These are phyloP conservation scores for Papilio polyxenes DNA, from an alignment of 1,140 invertebrate genomes.

Conservation along the genomic window DNA sequence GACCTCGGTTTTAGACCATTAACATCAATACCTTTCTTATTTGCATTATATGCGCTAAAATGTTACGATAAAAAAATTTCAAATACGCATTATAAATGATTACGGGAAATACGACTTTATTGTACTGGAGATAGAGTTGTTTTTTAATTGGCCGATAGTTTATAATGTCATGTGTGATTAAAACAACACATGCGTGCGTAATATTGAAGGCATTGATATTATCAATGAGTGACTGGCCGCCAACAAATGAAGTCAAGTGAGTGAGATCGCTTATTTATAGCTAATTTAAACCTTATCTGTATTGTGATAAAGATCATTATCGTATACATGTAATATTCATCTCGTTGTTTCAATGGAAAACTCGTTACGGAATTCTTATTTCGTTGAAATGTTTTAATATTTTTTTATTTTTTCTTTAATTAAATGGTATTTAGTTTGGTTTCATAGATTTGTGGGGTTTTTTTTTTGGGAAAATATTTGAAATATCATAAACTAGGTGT, in stretches of 20 bases:
- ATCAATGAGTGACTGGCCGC: slow-evolving; percentile 28
- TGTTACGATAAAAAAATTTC: slow-evolving; percentile 7
- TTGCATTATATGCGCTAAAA: slow-evolving; percentile 22
- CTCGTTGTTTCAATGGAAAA: slow-evolving; percentile 31
- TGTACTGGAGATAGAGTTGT: neutral
- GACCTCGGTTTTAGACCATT: neutral
- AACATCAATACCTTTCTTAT: slow-evolving; percentile 10
- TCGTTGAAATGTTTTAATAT: slow-evolving; percentile 18
- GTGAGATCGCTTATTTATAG: slow-evolving; percentile 3
- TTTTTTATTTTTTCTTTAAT: neutral
- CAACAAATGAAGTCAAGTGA: slow-evolving; percentile 34
- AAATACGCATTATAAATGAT: neutral
- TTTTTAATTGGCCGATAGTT: neutral
- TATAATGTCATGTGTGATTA: slow-evolving; percentile 13
- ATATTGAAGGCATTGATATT: slow-evolving; percentile 36
- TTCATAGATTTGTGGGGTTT: neutral
- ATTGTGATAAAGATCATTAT: slow-evolving; percentile 7
- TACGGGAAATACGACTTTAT: neutral
- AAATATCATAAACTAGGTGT: no score
- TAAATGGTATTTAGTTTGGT: neutral
- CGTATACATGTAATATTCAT: neutral
- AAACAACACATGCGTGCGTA: slow-evolving; percentile 35
- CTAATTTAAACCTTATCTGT: neutral
- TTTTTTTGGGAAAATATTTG: neutral
- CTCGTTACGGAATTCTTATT: slow-evolving; percentile 33